Base-by-base conservation (phyloP, 2,888 invertebrate species). In the Tiliacea aurago region DNA sequence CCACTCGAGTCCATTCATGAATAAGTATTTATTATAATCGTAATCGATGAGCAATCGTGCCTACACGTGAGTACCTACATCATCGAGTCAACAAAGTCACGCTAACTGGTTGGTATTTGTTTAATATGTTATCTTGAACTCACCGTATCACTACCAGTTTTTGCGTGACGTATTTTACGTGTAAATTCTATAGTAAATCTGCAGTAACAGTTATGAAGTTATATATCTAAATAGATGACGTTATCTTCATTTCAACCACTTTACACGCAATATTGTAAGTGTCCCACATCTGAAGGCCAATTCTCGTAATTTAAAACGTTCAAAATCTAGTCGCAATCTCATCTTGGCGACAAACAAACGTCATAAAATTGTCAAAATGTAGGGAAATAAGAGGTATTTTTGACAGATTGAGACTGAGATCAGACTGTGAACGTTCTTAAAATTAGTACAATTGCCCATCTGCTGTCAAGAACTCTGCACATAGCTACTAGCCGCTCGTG, bases 11-110 rank as follows among this genome's bases (percentile, higher is more conserved):
- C 69, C 80, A 77, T 76, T 84, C 59, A 49, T 37, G 3, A 80
- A 72, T 65, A 43, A 23, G 28, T 20, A 43, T 67, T 79, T 37
- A 5, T 55, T 47, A 47, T 59, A 5, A 45, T 33, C 28, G 67
- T 61, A 75, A 73, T 79, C 78, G 73, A 76, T 78, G 78, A 85
- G 73, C 51, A 75, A 83, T 80, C 71, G 33, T 59, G 7, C 4
- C 9, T 55, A 66, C 53, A 62, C 65, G 73, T 75, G 62, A 56
- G 53, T 67, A 76, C n/a, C n/a, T 2, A 28, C 28, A 71, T 80
- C 63, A 70, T 59, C 45, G 67, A 76, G 43, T 61, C 70, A 75
- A 77, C 28, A 70, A 23, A 61, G 49, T 59, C 62, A 67, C 76
- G 61, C 37, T 77, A 66, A 70, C 43, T 76, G 63, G 70, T 68